Conservation (phyloP, 1,140 invertebrate species). For the Apis dorsata region DNA sequence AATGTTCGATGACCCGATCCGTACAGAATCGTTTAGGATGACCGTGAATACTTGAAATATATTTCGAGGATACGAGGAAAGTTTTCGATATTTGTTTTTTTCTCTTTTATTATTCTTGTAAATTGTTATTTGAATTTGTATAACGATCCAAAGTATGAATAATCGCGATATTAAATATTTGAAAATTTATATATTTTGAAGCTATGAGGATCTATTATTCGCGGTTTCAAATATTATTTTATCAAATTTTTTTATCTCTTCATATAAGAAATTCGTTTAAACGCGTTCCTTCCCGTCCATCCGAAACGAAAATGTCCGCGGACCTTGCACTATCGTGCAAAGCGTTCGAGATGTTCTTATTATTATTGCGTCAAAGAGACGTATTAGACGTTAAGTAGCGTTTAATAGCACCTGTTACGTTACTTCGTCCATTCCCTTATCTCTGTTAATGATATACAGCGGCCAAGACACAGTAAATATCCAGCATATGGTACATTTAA, state of each 20-base stretch:
- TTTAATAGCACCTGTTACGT: conserved; percentile 37
- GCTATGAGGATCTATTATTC: no score
- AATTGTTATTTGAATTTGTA: no score
- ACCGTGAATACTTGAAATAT: no score
- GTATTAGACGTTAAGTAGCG: conserved; percentile 30
- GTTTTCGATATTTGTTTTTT: no score
- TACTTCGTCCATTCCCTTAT: neutral
- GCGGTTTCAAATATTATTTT: no score
- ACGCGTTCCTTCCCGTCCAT: neutral
- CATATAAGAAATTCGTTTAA: neutral
- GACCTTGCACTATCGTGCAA: neutral
- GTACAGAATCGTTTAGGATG: no score
- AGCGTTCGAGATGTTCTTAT: conserved; percentile 23
- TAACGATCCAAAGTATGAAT: no score
- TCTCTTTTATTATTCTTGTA: no score
- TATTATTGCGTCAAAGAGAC: conserved; percentile 28
- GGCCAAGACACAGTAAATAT: conserved; percentile 10
- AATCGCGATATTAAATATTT: no score
- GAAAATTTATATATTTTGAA: no score
- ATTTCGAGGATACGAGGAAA: no score
- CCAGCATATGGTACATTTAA: conserved; percentile 13
- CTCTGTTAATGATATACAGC: conserved; percentile 26
- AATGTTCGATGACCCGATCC: no score
- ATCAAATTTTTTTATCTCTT: neutral
- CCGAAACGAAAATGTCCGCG: neutral